phyloP scores from a whole-genome alignment of 2,113 vertebrate species.

The Xenus cinereus region DNA sequence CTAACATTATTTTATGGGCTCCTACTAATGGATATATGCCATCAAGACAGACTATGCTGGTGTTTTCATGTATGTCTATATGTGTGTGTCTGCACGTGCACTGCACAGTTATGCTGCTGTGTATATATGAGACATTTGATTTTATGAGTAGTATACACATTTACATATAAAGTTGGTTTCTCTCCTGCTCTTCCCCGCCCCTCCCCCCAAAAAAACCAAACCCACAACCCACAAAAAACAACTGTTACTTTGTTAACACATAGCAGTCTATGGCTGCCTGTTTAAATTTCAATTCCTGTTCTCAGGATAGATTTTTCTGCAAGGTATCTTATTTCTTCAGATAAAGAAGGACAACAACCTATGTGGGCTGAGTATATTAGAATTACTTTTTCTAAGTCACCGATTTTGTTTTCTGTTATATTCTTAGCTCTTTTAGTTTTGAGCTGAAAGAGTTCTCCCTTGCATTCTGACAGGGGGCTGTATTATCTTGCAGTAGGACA shows the following conservation, averaged over 20 bases:
- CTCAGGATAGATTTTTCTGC: constrained; percentile 45
- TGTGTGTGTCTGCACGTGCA: background rate
- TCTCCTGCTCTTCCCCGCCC: background rate
- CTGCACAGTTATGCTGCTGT: constrained; percentile 9
- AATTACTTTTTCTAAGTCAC: background rate
- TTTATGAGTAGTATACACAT: constrained; percentile 54
- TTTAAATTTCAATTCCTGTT: constrained; percentile 57
- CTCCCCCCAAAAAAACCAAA: too few species aligned
- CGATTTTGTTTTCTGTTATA: constrained; percentile 36
- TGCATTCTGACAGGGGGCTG: background rate
- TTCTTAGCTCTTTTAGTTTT: background rate
- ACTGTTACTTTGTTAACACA: constrained; percentile 47
- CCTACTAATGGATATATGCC: constrained; percentile 26
- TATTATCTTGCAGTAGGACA: background rate
- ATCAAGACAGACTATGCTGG: constrained; percentile 48
- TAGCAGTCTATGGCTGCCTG: constrained; percentile 11
- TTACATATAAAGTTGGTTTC: constrained; percentile 64
- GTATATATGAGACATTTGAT: constrained; percentile 32
- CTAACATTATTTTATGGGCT: constrained; percentile 51
- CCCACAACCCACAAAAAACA: background rate
- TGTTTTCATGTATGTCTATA: constrained; percentile 1
- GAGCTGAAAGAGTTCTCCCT: background rate
- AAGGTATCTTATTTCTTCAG: constrained; percentile 27
- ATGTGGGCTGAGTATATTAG: constrained; percentile 21
- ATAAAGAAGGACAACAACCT: background rate